Percentiles rank a stretch among this genome's conserved stretches.
Evolutionary conservation across 2,888 invertebrate genomes (phyloP).

Genomic region (Noctua fimbriata): DNA sequence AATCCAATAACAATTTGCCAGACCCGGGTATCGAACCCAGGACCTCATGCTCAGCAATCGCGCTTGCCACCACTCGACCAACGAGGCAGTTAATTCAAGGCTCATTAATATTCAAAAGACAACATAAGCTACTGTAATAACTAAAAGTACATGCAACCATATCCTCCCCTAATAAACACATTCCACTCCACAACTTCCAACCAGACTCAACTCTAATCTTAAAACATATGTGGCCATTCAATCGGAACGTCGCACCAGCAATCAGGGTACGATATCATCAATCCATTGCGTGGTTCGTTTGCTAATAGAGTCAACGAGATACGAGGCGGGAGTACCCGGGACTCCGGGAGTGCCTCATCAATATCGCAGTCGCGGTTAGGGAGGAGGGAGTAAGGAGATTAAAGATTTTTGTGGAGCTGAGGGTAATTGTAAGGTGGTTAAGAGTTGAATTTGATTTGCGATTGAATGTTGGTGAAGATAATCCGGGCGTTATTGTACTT

Average conservation of each 20-base stretch:
- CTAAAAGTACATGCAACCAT: slow-evolving; percentile 7
- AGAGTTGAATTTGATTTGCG: slow-evolving; percentile 32
- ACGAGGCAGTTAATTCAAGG: not conserved
- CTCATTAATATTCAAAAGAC: slow-evolving; percentile 24
- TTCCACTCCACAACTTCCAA: slow-evolving; percentile 24
- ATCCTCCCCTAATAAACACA: slow-evolving; percentile 9
- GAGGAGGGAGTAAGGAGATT: slow-evolving; percentile 36
- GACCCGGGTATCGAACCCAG: not conserved
- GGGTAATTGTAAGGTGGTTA: slow-evolving; percentile 29
- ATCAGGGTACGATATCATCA: slow-evolving; percentile 69
- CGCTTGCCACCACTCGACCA: not conserved
- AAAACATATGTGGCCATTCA: slow-evolving; percentile 66
- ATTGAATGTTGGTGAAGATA: slow-evolving; percentile 11
- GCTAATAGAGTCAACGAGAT: slow-evolving; percentile 71
- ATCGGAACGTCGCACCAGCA: slow-evolving; percentile 63
- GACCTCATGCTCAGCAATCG: not conserved
- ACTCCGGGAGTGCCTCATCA: slow-evolving; percentile 59
- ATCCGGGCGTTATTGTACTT: not conserved
- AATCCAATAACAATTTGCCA: not conserved
- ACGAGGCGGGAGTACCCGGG: slow-evolving; percentile 42
- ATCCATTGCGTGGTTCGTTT: slow-evolving; percentile 72
- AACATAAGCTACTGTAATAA: not conserved
- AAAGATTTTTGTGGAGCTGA: slow-evolving; percentile 43
- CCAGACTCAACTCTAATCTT: slow-evolving; percentile 54
- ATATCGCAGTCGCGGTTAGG: slow-evolving; percentile 51